A percentile compares a stretch with the other conserved stretches of the same genome.
Evolutionary conservation across 2,113 vertebrate species (phyloP).

Genomic region (Oenanthe melanoleuca): DNA sequence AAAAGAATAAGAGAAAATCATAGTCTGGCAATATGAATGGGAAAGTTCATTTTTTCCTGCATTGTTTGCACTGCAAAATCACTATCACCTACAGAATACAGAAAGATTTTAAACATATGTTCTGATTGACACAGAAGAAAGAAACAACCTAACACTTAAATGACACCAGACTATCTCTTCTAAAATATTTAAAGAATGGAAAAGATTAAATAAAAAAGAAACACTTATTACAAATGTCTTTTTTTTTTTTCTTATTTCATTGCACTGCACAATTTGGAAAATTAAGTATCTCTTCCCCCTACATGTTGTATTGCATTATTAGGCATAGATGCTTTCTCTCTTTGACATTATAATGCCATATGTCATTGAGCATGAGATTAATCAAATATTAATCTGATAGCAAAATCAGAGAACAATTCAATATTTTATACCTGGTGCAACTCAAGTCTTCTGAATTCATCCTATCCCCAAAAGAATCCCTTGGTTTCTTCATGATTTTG

Average conservation of each 20-base stretch:
- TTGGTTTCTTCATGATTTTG: background rate
- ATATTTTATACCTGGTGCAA: background rate
- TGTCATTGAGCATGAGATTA: background rate
- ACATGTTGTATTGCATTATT: background rate
- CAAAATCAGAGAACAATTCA: background rate
- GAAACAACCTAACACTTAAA: background rate
- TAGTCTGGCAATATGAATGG: background rate
- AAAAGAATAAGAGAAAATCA: background rate
- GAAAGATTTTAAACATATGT: background rate
- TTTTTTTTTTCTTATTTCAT: background rate
- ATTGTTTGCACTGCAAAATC: background rate
- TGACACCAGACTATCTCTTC: fast-evolving
- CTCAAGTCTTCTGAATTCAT: background rate
- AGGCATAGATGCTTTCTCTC: background rate
- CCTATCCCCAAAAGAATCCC: background rate
- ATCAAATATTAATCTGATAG: background rate
- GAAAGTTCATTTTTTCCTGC: background rate
- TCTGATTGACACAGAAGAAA: background rate
- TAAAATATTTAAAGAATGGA: background rate
- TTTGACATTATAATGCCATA: background rate
- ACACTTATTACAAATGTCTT: background rate
- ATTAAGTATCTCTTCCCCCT: background rate
- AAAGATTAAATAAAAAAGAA: background rate
- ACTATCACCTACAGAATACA: background rate
- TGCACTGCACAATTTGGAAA: background rate